Conservation (phyloP, 2,888 invertebrate genomes). For the Mesorhabditis spiculigera region DNA sequence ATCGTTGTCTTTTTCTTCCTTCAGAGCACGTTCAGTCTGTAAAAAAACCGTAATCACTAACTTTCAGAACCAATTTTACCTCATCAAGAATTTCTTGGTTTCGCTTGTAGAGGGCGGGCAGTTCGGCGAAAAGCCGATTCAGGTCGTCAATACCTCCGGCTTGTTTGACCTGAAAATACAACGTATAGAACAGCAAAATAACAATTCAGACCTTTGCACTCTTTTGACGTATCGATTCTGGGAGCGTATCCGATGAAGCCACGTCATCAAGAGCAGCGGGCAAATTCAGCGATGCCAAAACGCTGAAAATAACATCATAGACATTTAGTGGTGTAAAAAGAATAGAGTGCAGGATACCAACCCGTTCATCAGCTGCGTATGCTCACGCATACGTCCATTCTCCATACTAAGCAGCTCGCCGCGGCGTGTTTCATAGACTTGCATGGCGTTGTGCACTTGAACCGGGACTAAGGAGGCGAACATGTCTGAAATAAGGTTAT, state of each 20-base stretch:
- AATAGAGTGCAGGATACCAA: slow-evolving; percentile 49
- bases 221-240: slow-evolving; percentile 83
- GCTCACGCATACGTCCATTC: slow-evolving; percentile 80
- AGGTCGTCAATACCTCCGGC: slow-evolving; percentile 42
- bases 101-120: slow-evolving; percentile 83
- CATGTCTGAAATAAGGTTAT: slow-evolving; percentile 68
- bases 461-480: slow-evolving; percentile 85
- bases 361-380: slow-evolving; percentile 85
- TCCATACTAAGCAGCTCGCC: slow-evolving; percentile 81
- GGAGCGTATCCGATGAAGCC: slow-evolving; percentile 72
- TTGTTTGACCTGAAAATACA: slow-evolving; percentile 31
- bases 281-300: slow-evolving; percentile 86
- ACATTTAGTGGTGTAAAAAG: not conserved
- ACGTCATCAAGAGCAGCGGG: slow-evolving; percentile 89
- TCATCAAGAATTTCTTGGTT: slow-evolving; percentile 93
- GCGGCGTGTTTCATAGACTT: slow-evolving; percentile 79
- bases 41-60: slow-evolving; percentile 6
- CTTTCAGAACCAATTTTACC: slow-evolving; percentile 62
- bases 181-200: not conserved
- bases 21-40: slow-evolving; percentile 67
- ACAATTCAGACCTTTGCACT: slow-evolving; percentile 76
- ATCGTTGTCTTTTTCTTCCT: slow-evolving; percentile 88
- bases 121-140: slow-evolving; percentile 74
- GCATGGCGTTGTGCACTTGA: slow-evolving; percentile 82
- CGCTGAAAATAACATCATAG: slow-evolving; percentile 61